Percentiles rank a stretch among this genome's conserved stretches.
Conservation (phyloP, 2,888 invertebrate genomes). For the Silvanus unidentatus region DNA sequence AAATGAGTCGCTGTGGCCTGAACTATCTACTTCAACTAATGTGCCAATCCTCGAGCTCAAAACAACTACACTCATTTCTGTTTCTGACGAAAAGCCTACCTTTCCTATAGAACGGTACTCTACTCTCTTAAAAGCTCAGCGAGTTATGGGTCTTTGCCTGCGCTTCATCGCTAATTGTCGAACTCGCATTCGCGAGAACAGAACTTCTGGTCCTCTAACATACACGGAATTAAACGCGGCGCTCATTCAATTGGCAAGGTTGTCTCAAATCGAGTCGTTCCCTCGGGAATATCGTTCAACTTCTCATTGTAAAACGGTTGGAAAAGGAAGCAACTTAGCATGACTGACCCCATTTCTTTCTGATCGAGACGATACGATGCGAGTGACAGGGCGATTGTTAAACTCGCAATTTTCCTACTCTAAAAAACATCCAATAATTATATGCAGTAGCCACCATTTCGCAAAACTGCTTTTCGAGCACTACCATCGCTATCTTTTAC, state of each 20-base stretch:
- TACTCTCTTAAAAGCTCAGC: background rate
- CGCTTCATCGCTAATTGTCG: constrained; percentile 4
- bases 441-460: constrained; percentile 10
- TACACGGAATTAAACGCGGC: background rate
- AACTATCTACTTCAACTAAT: background rate
- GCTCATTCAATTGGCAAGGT: background rate
- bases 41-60: too few relatives aligned
- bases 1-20: background rate
- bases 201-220: background rate
- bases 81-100: background rate
- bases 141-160: background rate
- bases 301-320: background rate
- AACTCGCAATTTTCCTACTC: constrained; percentile 9
- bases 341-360: constrained; percentile 9
- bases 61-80: background rate
- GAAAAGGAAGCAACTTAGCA: constrained; percentile 1
- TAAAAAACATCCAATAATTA: constrained; percentile 15
- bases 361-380: constrained; percentile 1
- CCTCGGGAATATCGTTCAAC: background rate
- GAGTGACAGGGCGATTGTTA: constrained; percentile 15
- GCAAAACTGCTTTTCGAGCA: constrained; percentile 10
- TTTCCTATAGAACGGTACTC: constrained; percentile 4
- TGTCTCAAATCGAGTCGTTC: background rate
- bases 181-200: background rate
- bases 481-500: constrained; percentile 14